Conservation (phyloP, 2,888 invertebrate species). For the Tortricodes alternella region DNA sequence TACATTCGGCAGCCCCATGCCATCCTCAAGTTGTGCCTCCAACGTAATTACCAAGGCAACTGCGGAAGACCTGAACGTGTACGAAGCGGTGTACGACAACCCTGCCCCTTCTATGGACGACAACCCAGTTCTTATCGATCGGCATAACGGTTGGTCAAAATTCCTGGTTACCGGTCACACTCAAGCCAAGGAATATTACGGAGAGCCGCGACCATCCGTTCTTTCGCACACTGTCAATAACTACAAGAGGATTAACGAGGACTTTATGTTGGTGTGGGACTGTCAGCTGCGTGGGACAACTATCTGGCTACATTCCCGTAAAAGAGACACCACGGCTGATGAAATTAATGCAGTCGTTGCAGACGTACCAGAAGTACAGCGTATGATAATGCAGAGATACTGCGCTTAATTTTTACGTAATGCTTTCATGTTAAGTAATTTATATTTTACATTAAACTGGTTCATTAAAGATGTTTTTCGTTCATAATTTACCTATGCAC, state of each 20-base stretch:
- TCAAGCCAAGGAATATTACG: neutral
- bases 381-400: neutral
- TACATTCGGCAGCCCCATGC: neutral
- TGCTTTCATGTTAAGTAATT: too few relatives aligned
- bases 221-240: neutral
- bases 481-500: too few relatives aligned
- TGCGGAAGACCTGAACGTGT: neutral
- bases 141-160: neutral
- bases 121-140: neutral
- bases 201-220: neutral
- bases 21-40: neutral
- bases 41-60: neutral
- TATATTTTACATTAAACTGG: too few relatives aligned
- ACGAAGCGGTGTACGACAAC: neutral
- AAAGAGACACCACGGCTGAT: neutral
- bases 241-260: neutral
- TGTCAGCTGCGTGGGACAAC: neutral
- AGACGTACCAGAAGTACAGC: neutral
- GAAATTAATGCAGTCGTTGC: neutral
- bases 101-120: neutral
- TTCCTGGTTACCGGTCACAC: neutral
- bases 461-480: too few relatives aligned
- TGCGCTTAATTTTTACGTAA: too few relatives aligned
- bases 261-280: conserved; percentile 1
- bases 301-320: neutral